Conservation (phyloP, 2,888 invertebrate species). For the Agelastica alni region DNA sequence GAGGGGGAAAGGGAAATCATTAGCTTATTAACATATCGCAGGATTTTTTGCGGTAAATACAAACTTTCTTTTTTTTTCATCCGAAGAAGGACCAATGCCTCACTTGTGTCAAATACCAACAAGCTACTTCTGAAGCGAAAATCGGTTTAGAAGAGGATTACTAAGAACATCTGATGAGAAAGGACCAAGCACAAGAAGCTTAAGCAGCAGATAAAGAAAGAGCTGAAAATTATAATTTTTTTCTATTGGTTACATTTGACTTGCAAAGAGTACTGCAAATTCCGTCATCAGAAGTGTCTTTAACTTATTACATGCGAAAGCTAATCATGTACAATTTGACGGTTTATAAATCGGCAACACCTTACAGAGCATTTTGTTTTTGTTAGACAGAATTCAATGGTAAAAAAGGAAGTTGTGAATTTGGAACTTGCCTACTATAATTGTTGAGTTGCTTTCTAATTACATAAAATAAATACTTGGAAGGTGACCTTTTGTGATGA, state of each 20-base stretch:
- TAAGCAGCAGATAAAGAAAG: no score
- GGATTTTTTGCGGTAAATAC: no score
- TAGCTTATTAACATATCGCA: no score
- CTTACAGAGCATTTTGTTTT: constrained; percentile 43
- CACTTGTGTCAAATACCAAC: constrained; percentile 5
- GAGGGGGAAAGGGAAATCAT: no score
- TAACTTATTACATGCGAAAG: constrained; percentile 44
- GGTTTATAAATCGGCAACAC: constrained; percentile 42
- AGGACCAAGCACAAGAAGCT: no score
- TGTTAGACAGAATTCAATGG: constrained; percentile 44
- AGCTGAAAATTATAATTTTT: no score
- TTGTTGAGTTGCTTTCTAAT: no score
- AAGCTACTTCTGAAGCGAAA: constrained; percentile 6
- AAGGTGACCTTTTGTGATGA: no score
- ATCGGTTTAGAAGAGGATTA: constrained; percentile 6
- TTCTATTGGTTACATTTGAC: constrained; percentile 28
- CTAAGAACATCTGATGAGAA: no score
- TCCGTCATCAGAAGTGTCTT: constrained; percentile 38
- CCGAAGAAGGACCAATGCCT: constrained; percentile 12
- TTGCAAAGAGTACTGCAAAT: constrained; percentile 43
- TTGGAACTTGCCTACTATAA: no score
- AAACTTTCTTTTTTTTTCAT: constrained; percentile 1
- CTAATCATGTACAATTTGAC: constrained; percentile 44
- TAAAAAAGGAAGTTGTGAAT: constrained; percentile 44
- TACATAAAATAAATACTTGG: no score